phyloP scores from a whole-genome alignment of 2,888 invertebrate species.

The Cataglyphis altisquamis region DNA sequence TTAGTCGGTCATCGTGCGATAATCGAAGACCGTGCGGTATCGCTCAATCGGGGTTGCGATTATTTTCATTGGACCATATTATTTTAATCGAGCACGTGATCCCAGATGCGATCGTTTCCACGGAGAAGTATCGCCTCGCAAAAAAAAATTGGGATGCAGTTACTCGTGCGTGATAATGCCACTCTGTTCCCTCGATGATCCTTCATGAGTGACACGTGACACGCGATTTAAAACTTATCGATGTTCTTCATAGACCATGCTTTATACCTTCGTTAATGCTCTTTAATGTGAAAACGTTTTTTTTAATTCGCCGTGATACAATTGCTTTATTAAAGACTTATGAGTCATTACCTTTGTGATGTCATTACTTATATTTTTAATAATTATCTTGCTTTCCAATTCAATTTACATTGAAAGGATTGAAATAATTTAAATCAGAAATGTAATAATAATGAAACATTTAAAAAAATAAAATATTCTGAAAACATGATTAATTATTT shows the following conservation, averaged over 20 bases:
- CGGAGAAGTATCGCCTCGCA: constrained; percentile 4
- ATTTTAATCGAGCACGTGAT: constrained; percentile 42
- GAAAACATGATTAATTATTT: neutral
- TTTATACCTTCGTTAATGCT: constrained; percentile 16
- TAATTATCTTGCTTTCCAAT: neutral
- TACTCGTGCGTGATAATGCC: constrained; percentile 45
- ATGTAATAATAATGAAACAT: neutral
- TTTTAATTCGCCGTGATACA: neutral
- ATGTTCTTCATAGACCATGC: neutral
- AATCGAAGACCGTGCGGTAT: constrained; percentile 24
- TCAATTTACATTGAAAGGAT: neutral
- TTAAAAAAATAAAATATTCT: neutral
- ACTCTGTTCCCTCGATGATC: constrained; percentile 21
- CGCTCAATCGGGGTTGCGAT: constrained; percentile 29
- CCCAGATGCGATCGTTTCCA: constrained; percentile 53
- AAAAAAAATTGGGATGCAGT: constrained; percentile 33
- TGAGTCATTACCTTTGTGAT: neutral
- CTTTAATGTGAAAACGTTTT: constrained; percentile 5
- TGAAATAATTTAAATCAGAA: neutral
- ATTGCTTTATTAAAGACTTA: constrained; percentile 1
- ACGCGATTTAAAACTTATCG: constrained; percentile 21
- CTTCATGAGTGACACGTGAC: constrained; percentile 45
- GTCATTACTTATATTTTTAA: neutral
- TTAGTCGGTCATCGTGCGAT: constrained; percentile 68
- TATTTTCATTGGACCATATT: constrained; percentile 65